A percentile compares a stretch with the other conserved stretches of the same genome.
Conservation (phyloP, 2,888 invertebrate species). For the Alitta virens region DNA sequence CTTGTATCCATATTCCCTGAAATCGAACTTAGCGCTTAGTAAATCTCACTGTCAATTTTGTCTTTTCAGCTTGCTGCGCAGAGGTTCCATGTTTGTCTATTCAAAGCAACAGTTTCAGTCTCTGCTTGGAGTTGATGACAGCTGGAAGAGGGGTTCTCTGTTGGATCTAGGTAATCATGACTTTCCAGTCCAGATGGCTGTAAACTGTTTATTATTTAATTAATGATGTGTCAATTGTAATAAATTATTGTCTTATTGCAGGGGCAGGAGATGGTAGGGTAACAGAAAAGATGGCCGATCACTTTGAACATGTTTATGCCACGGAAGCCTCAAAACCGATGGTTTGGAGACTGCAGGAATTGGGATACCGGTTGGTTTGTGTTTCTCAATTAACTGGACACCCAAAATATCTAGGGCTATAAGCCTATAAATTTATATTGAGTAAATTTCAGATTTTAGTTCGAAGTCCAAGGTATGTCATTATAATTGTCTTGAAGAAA, state of each 20-base stretch:
- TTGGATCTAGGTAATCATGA: slow-evolving; percentile 68
- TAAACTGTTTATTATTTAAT: not conserved
- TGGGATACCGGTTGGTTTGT: slow-evolving; percentile 71
- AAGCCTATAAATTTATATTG: no score
- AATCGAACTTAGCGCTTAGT: no score
- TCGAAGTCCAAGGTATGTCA: no score
- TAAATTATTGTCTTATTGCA: slow-evolving; percentile 55
- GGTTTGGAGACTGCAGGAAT: slow-evolving; percentile 74
- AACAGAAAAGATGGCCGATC: slow-evolving; percentile 74
- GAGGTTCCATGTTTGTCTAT: slow-evolving; percentile 96
- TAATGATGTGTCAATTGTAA: no score
- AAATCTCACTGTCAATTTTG: no score
- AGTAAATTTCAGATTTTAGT: no score
- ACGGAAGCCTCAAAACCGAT: slow-evolving; percentile 91
- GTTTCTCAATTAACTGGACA: no score
- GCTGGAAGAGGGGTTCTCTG: slow-evolving; percentile 48
- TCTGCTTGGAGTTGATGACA: slow-evolving; percentile 57
- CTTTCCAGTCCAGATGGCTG: no score
- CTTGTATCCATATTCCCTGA: no score
- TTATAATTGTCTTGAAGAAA: no score
- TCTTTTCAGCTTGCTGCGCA: slow-evolving; percentile 71
- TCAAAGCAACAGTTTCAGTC: slow-evolving; percentile 77
- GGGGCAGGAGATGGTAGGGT: slow-evolving; percentile 97
- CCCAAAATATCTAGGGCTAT: no score
- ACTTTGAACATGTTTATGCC: slow-evolving; percentile 75